Conservation (phyloP, 2,888 invertebrate species). For the Patella pellucida region DNA sequence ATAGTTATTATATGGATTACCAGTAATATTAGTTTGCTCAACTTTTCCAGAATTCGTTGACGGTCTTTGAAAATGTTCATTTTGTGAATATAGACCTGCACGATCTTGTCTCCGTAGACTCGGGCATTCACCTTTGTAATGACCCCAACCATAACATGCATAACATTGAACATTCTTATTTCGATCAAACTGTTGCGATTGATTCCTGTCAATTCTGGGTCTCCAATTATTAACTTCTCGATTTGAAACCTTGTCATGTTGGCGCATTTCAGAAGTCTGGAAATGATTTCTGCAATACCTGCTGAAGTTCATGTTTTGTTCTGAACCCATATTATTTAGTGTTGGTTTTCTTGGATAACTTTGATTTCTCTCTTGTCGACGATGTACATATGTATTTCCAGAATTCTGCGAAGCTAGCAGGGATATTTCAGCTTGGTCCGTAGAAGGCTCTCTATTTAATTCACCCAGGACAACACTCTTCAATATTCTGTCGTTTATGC, state of each 20-base stretch:
- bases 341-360: neutral
- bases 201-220: no score
- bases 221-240: neutral
- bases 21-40: no score
- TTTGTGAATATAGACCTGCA: no score
- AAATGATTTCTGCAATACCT: no score
- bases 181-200: no score
- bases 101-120: neutral
- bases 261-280: neutral
- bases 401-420: neutral
- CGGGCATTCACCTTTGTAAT: slow-evolving; percentile 1
- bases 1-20: no score
- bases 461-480: neutral
- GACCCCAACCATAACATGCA: neutral
- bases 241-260: neutral
- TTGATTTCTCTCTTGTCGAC: neutral
- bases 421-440: neutral
- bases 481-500: neutral
- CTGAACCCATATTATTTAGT: no score
- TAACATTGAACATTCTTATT: neutral
- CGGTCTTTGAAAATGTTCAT: no score
- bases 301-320: no score
- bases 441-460: neutral
- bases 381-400: neutral
- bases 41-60: no score